Evolutionary conservation across 2,113 vertebrate genomes (phyloP).

Genomic region (Galbula dea): DNA sequence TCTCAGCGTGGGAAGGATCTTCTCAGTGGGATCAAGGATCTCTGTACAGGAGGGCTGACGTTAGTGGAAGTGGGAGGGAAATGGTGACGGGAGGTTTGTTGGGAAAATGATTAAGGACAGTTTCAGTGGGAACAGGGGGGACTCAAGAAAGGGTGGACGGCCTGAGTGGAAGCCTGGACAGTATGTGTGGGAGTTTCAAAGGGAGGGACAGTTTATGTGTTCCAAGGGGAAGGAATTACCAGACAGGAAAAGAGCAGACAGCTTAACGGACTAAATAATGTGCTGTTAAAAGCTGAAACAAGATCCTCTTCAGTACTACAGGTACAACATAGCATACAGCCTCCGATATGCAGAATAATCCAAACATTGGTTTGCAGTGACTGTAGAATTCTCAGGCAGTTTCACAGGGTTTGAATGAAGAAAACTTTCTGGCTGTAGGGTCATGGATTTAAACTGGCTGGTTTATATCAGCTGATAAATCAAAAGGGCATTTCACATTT

Average conservation of each 20-base stretch:
- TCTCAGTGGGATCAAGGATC: conserved; percentile 3
- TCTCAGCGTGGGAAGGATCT: conserved; percentile 47
- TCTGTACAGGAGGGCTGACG: conserved; percentile 39
- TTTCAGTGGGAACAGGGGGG: conserved; percentile 30
- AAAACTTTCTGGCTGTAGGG: neutral
- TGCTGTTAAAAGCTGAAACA: neutral
- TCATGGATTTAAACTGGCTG: neutral
- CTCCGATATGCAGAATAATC: neutral
- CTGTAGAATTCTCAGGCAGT: neutral
- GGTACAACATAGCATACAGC: neutral
- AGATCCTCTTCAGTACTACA: neutral
- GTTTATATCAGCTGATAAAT: neutral
- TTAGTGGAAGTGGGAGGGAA: conserved; percentile 54
- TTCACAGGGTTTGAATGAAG: neutral
- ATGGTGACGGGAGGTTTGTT: neutral
- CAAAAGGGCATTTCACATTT: neutral
- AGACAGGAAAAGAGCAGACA: conserved; percentile 16
- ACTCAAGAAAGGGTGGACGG: neutral
- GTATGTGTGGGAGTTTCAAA: conserved; percentile 24
- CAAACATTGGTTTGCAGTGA: neutral
- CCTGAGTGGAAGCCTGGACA: neutral
- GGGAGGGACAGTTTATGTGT: neutral
- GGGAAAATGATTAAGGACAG: neutral
- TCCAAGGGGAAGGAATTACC: conserved; percentile 16
- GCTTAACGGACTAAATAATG: neutral